Percentiles rank a stretch among this genome's conserved stretches.
Evolutionary conservation across 2,797 vertebrate genomes (phyloP).

Genomic region (Meda fulgida): DNA sequence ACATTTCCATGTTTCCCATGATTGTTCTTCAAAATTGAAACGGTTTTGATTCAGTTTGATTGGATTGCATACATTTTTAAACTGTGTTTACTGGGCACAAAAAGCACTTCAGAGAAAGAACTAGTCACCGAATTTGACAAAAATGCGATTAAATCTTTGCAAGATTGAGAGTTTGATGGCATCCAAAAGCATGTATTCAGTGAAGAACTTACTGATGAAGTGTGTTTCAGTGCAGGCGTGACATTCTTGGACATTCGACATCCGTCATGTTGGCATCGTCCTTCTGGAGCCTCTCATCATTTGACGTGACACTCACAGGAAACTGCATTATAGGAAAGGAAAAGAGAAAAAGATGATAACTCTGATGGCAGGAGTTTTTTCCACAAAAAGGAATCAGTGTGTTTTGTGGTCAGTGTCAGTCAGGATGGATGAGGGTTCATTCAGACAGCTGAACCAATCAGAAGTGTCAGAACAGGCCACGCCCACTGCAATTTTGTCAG

Average conservation of each 20-base stretch:
- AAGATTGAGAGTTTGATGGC: not conserved
- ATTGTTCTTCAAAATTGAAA: not conserved
- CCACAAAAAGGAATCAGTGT: not conserved
- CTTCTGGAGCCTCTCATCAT: not conserved
- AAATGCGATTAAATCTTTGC: not conserved
- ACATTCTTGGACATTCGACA: not conserved
- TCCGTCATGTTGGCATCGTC: not conserved
- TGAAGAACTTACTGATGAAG: not conserved
- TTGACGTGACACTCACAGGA: not conserved
- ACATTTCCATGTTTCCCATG: not conserved
- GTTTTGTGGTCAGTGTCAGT: not conserved
- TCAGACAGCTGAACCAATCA: not conserved
- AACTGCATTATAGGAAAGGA: not conserved
- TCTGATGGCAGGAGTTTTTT: not conserved
- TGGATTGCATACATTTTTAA: not conserved
- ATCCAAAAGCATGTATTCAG: not conserved
- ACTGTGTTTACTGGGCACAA: not conserved
- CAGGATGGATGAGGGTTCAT: not conserved
- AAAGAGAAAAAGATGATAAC: not conserved
- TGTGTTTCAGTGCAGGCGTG: not conserved
- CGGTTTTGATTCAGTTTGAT: not conserved
- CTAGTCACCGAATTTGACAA: not conserved
- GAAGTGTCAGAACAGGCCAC: not conserved
- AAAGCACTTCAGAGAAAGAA: not conserved
- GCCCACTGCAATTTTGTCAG: not conserved